A percentile compares a stretch with the other conserved stretches of the same genome.
Evolutionary conservation across 64 coral and sea anemone species (phyloP).

Genomic region (Platygyra sinensis): DNA sequence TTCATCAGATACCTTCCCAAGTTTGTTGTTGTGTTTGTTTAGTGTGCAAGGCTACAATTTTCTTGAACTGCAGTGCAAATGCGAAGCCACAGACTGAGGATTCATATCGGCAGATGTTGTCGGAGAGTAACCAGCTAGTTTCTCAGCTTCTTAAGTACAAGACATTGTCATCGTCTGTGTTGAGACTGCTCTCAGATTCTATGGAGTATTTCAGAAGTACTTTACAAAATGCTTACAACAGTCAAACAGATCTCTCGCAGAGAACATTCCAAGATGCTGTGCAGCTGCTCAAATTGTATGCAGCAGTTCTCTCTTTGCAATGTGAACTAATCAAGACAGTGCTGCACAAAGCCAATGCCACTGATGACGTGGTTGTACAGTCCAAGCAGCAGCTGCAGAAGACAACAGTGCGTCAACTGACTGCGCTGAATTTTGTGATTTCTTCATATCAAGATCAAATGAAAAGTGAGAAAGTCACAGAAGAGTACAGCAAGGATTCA

Average conservation of each 20-base stretch:
- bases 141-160: conserved; percentile 6
- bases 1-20: not conserved
- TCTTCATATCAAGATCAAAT: conserved; percentile 38
- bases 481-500: not conserved
- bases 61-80: not conserved
- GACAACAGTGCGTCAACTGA: conserved; percentile 23
- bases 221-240: conserved; percentile 26
- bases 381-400: conserved; percentile 16
- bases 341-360: not conserved
- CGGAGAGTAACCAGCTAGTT: not conserved
- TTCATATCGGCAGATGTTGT: not conserved
- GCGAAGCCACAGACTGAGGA: not conserved
- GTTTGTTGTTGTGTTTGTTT: conserved; percentile 44
- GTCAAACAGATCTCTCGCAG: not conserved
- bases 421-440: conserved; percentile 21
- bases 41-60: conserved; percentile 16
- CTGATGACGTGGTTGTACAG: not conserved
- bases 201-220: conserved; percentile 36
- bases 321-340: conserved; percentile 6
- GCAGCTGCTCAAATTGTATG: not conserved
- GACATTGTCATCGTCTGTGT: not conserved
- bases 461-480: not conserved
- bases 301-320: not conserved
- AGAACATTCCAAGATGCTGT: not conserved
- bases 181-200: conserved; percentile 21